Conservation (phyloP, 2,797 vertebrate species). For the Sitta carolinensis region DNA sequence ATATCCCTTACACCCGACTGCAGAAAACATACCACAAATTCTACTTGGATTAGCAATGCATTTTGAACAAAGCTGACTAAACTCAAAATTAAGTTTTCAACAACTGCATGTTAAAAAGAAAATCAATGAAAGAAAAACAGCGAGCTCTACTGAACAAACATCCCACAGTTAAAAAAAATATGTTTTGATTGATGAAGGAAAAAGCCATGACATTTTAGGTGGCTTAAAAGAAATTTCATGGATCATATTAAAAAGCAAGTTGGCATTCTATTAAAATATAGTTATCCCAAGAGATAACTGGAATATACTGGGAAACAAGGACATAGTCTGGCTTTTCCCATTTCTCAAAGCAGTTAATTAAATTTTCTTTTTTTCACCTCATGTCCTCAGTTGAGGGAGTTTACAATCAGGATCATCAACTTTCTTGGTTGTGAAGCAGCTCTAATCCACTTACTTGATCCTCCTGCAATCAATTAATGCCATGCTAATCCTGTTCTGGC, state of each 20-base stretch:
- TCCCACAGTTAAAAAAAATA: slow-evolving; percentile 55
- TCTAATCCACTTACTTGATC: slow-evolving; percentile 19
- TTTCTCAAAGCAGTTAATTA: slow-evolving; percentile 9
- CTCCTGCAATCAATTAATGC: background rate
- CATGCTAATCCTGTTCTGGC: background rate
- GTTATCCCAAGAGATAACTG: slow-evolving; percentile 4
- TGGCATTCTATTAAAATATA: slow-evolving; percentile 44
- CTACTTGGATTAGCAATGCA: slow-evolving; percentile 32
- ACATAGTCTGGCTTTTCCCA: background rate
- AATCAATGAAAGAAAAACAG: slow-evolving; percentile 67
- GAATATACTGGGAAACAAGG: background rate
- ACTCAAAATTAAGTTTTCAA: slow-evolving; percentile 63
- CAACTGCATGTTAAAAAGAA: slow-evolving; percentile 38
- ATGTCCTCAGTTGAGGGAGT: background rate
- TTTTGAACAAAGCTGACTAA: slow-evolving; percentile 61
- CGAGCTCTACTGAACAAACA: slow-evolving; percentile 41
- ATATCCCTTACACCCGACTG: background rate
- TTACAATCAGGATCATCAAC: slow-evolving; percentile 7
- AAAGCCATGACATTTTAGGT: slow-evolving; percentile 53
- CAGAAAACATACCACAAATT: slow-evolving; percentile 44
- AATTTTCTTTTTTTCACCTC: slow-evolving; percentile 13
- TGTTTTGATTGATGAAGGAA: slow-evolving; percentile 60
- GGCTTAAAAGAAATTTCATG: slow-evolving; percentile 48
- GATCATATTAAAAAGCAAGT: slow-evolving; percentile 42
- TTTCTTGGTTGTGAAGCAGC: background rate